Percentiles rank a stretch among this genome's conserved stretches.
Evolutionary conservation across 2,797 vertebrate genomes (phyloP).

Genomic region (Acanthurus lineatus): DNA sequence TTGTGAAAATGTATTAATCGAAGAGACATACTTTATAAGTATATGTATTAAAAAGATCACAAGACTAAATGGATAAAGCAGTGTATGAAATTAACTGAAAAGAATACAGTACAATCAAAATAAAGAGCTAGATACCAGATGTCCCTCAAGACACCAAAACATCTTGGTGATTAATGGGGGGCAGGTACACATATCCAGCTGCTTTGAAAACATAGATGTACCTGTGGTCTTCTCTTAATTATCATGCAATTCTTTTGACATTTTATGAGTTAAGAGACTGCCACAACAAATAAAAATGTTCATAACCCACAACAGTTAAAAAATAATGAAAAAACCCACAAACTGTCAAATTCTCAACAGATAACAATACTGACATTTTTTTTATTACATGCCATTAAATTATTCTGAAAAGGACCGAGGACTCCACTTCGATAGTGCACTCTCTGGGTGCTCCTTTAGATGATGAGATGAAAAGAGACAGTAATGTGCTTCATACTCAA

Average conservation of each 20-base stretch:
- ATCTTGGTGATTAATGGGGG: conserved; percentile 65
- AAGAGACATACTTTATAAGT: conserved; percentile 80
- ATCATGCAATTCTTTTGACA: conserved; percentile 85
- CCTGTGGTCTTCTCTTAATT: conserved; percentile 79
- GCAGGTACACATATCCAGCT: conserved; percentile 76
- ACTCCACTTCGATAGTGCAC: conserved; percentile 76
- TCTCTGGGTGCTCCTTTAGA: conserved; percentile 68
- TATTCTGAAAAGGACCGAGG: conserved; percentile 70
- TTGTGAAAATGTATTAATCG: conserved; percentile 85
- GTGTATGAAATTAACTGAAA: conserved; percentile 75
- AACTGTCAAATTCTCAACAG: conserved; percentile 80
- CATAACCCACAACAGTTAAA: conserved; percentile 82
- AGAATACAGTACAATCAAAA: conserved; percentile 76
- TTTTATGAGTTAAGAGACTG: conserved; percentile 79
- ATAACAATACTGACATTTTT: conserved; percentile 83
- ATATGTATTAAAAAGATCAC: conserved; percentile 82
- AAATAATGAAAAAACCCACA: conserved; percentile 77
- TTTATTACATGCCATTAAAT: conserved; percentile 84
- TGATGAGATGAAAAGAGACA: conserved; percentile 52
- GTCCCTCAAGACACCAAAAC: conserved; percentile 72
- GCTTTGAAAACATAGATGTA: conserved; percentile 76
- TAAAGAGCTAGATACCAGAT: conserved; percentile 72
- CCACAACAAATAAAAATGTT: conserved; percentile 75
- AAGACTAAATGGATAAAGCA: conserved; percentile 81
- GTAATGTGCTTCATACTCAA: conserved; percentile 65